Conservation (phyloP, 2,113 vertebrate species). For the Semicossyphus pulcher region DNA sequence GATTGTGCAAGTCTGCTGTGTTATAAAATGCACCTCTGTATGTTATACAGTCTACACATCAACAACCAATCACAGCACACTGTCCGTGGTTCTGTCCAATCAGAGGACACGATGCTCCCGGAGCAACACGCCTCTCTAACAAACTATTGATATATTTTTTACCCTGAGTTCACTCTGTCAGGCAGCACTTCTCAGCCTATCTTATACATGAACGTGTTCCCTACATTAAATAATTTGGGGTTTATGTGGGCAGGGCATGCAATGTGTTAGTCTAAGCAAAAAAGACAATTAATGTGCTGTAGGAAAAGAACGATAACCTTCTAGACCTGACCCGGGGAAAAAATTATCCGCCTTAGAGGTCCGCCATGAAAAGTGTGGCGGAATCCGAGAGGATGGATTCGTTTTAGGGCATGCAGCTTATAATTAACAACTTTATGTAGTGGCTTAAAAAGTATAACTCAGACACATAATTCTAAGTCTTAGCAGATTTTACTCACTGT, state of each 20-base stretch:
- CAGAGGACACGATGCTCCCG: slow-evolving; percentile 7
- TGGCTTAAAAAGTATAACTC: background rate
- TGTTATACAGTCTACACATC: background rate
- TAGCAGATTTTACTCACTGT: too few relatives aligned
- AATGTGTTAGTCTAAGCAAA: background rate
- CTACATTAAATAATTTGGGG: background rate
- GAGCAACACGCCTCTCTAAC: slow-evolving; percentile 19
- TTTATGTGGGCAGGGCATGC: rapidly evolving
- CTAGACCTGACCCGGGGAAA: rapidly evolving
- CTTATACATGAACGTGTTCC: background rate
- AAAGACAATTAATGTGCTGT: background rate
- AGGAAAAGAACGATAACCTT: background rate
- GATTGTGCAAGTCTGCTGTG: slow-evolving; percentile 12
- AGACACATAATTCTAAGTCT: background rate
- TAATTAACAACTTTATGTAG: background rate
- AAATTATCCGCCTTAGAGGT: rapidly evolving
- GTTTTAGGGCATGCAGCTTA: background rate
- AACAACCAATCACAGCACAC: slow-evolving; percentile 43
- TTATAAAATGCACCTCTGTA: background rate
- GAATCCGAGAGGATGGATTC: slow-evolving; percentile 10
- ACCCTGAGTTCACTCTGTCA: background rate
- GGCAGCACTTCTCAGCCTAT: background rate
- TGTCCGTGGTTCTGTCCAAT: slow-evolving; percentile 43
- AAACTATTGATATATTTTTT: rapidly evolving
- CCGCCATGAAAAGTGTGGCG: slow-evolving; percentile 68